Base-by-base conservation (phyloP, 1,140 invertebrate species). In the Zaprionus taronus region DNA sequence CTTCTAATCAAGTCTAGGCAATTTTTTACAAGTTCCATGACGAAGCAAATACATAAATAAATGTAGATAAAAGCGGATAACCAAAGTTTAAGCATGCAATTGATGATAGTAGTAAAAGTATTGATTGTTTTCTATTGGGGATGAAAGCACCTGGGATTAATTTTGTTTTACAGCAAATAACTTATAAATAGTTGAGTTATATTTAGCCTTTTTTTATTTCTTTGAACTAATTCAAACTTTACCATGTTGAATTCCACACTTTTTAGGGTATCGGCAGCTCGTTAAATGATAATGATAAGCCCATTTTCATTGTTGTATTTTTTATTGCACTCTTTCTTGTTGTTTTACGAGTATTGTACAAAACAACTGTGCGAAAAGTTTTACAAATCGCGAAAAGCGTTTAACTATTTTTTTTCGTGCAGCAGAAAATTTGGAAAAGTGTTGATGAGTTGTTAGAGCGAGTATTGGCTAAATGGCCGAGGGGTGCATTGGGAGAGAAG, bases 361-460 rank as follows among this genome's bases (percentile, higher is more conserved):
- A 66, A 74, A 70, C 58, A 57, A 74, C 57, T 71, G 67, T n/a
- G 67, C 56, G 4, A 58, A 75, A 79, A 66, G 51, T 75, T 71
- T 56, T 12, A 17, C 31, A 41, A 75, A 75, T 63, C 67, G 58
- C 67, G 41, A 67, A 71, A 64, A 70, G 44, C 67, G 58, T 64
- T 72, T 68, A 72, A 76, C 62, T 63, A 34, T 72, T 80, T 67
- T 51, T 51, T n/a, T 24, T 17, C 12, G 9, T 55, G 5, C 22
- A 9, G 12, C 17, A 38, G 9, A 34, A 66, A 60, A 60, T 66
- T 67, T 34, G 24, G 7, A 66, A 55, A 74, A 56, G 44, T 62
- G 72, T 63, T 69, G 72, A 74, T 74, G 72, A 56, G 65, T 55
- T 74, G 57, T 56, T 56, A 28, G 72, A 31, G 7, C 11, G 56